A percentile compares a stretch with the other conserved stretches of the same genome.
Conservation (phyloP, 2,113 vertebrate species). For the Nicator chloris region DNA sequence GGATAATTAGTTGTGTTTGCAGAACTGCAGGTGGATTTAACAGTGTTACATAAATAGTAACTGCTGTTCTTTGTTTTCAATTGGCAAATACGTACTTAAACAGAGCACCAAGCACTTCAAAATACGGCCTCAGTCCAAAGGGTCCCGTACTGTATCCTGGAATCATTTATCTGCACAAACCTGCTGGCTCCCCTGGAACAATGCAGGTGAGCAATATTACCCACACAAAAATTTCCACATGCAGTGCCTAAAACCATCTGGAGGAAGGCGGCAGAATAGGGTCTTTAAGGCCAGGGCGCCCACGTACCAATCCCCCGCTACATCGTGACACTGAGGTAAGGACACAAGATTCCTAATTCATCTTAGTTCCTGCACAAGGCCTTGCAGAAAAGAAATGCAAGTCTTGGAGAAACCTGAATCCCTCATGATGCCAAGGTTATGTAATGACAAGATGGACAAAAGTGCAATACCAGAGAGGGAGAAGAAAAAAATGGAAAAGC, state of each 20-base stretch:
- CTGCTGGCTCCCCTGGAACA: not conserved
- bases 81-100: not conserved
- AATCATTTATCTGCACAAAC: not conserved
- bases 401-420: not conserved
- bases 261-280: not conserved
- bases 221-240: not conserved
- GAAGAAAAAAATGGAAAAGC: not conserved
- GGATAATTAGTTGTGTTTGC: not conserved
- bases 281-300: not conserved
- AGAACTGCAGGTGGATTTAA: constrained; percentile 4
- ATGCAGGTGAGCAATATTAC: not conserved
- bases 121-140: not conserved
- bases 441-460: not conserved
- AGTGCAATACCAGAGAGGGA: not conserved
- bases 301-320: not conserved
- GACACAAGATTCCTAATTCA: not conserved
- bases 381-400: not conserved
- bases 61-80: not conserved
- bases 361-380: not conserved
- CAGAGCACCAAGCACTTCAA: not conserved
- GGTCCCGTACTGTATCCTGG: not conserved
- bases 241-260: not conserved
- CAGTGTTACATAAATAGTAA: not conserved
- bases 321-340: not conserved
- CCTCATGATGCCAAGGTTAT: not conserved